These are phyloP conservation scores for Zaprionus taronus DNA, from an alignment of 1,140 invertebrate genomes.

Conservation along the genomic window DNA sequence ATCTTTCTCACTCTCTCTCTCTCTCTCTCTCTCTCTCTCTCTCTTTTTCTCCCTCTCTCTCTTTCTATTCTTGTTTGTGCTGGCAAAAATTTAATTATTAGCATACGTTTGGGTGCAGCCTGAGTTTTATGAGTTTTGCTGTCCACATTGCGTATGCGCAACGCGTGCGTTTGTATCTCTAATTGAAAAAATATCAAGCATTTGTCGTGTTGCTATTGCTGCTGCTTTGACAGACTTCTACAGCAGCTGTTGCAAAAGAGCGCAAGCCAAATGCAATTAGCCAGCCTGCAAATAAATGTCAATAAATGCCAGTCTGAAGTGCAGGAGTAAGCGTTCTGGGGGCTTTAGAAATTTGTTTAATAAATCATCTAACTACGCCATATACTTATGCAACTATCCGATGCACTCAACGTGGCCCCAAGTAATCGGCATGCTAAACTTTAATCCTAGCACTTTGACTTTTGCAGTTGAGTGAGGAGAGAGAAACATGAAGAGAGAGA, in stretches of 20 bases:
- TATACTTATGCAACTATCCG: constrained; percentile 15
- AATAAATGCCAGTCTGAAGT: constrained; percentile 1
- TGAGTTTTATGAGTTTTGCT: constrained; percentile 70
- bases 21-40: constrained; percentile 5
- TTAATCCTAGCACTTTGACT: constrained; percentile 30
- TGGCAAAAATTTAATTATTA: constrained; percentile 73
- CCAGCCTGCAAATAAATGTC: constrained; percentile 15
- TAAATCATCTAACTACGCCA: constrained; percentile 26
- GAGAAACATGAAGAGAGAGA: neutral
- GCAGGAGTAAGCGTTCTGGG: too few relatives aligned
- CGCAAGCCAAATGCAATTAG: neutral
- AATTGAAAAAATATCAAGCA: constrained; percentile 75
- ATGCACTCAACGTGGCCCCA: constrained; percentile 10
- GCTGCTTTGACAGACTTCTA: constrained; percentile 48
- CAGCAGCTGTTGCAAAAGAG: constrained; percentile 51
- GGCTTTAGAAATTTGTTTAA: constrained; percentile 8
- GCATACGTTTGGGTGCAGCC: constrained; percentile 48
- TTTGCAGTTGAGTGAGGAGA: constrained; percentile 11
- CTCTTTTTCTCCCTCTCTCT: neutral
- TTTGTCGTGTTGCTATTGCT: constrained; percentile 29
- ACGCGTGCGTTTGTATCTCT: constrained; percentile 61
- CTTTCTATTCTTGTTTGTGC: constrained; percentile 47
- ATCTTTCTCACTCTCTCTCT: constrained; percentile 10
- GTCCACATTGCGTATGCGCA: constrained; percentile 67
- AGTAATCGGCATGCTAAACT: constrained; percentile 28